Evolutionary conservation across 35 echinoderm and acorn worm genomes (phyloP), one percentile per base, ranked within the genome.

Genomic region (Nesometra sesokonis): DNA sequence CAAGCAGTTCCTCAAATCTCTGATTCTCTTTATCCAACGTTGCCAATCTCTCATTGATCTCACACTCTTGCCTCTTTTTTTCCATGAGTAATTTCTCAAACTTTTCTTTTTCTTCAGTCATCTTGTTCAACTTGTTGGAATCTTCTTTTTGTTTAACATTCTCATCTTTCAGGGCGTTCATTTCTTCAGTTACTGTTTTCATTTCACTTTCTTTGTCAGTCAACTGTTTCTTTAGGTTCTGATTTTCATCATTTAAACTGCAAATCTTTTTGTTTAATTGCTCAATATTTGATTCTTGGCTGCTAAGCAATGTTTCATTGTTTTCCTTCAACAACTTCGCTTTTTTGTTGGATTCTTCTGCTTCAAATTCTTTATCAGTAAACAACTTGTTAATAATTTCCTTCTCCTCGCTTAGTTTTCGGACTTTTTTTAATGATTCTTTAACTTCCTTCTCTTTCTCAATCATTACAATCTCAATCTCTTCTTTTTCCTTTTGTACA

Each of bases 361-460:
- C 52, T 83, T 30, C 81, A 5, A 37, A 27, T 17, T 83, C 81
- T 39, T 36, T 35, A 83, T 37, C 81, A 30, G 81, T 35, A 30
- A 83, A 35, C 35, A 80, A 34, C 11, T 67, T 67, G 23, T 67
- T 67, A 19, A 67, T 67, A 67, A 67, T 76, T 36, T 83, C 79
- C 0, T 89, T 36, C 33, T 33, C 46, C 17, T 35, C 46, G 23
- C 82, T 83, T 77, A 76, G 23, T 77, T 76, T 77, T 46, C 27
- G 36, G 31, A 19, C 80, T 78, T 86, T 36, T 17, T 36, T 36
- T 78, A 37, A 17, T 0, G 30, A 47, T 35, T 21, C 40, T 35
- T 77, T 27, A 34, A 82, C 47, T 84, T 52, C 32, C 77, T 89
- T 82, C 32, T 32, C 30, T 38, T 83, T 38, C n/a, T 83, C 35